A percentile compares a stretch with the other conserved stretches of the same genome.
phyloP scores from a whole-genome alignment of 2,888 invertebrate genomes.

The Yponomeuta evonymella region DNA sequence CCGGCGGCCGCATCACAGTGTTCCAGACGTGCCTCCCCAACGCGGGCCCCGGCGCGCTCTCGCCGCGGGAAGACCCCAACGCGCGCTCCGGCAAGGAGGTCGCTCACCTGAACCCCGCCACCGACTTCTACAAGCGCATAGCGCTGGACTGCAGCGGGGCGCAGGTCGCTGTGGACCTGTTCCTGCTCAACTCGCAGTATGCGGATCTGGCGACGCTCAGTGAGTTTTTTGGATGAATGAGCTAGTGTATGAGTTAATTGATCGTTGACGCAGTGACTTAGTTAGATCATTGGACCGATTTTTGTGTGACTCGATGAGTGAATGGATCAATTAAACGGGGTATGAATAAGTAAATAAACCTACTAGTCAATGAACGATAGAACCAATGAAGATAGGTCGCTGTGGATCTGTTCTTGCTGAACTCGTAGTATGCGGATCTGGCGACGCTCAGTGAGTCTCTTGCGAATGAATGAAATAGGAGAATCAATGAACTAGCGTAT shows the following conservation, averaged over 20 bases:
- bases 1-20: constrained; percentile 96
- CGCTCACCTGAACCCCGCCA: constrained; percentile 93
- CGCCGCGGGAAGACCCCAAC: constrained; percentile 91
- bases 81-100: constrained; percentile 88
- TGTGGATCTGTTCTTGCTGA: constrained; percentile 79
- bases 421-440: constrained; percentile 94
- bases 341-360: too few relatives aligned
- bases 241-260: too few relatives aligned
- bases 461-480: too few relatives aligned
- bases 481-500: too few relatives aligned
- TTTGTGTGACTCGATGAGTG: too few relatives aligned
- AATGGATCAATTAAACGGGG: too few relatives aligned
- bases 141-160: constrained; percentile 98
- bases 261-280: background rate
- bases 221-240: background rate
- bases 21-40: constrained; percentile 94
- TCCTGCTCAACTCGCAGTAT: constrained; percentile 94
- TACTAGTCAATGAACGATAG: background rate
- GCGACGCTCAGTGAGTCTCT: constrained; percentile 76
- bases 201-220: constrained; percentile 90
- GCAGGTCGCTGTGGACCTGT: constrained; percentile 96
- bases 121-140: constrained; percentile 95
- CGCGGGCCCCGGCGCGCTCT: constrained; percentile 91
- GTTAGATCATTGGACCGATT: too few relatives aligned
- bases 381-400: background rate